Conservation (phyloP, 2,888 invertebrate genomes). For the Scaptomyza cyrtandrae region DNA sequence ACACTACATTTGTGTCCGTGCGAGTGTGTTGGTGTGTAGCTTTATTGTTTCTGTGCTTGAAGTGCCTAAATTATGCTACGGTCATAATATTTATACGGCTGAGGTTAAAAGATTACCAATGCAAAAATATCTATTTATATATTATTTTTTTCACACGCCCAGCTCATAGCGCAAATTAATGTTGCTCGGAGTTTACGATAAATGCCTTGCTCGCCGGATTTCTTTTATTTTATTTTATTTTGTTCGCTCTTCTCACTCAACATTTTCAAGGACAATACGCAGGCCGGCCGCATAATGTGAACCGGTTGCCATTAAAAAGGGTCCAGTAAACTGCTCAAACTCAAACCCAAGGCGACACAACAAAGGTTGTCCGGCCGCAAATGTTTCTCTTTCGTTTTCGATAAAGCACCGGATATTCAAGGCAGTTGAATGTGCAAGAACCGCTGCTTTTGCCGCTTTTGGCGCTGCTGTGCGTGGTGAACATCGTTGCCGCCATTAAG, state of each 20-base stretch:
- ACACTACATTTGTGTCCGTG: conserved; percentile 6
- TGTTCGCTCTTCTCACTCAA: conserved; percentile 5
- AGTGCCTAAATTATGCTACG: conserved; percentile 58
- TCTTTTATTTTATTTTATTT: conserved; percentile 30
- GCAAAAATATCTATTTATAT: conserved; percentile 69
- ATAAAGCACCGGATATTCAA: conserved; percentile 77
- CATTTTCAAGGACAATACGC: conserved; percentile 72
- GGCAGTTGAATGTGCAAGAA: conserved; percentile 37
- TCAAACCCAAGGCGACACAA: conserved; percentile 15
- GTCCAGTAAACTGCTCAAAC: conserved; percentile 30
- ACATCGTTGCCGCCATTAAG: conserved; percentile 81
- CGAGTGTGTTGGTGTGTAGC: background rate
- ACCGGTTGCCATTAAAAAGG: conserved; percentile 75
- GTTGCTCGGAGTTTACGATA: conserved; percentile 75
- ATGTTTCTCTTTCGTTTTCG: conserved; percentile 74
- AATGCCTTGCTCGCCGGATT: conserved; percentile 62
- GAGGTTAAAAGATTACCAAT: conserved; percentile 60
- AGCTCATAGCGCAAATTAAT: conserved; percentile 63
- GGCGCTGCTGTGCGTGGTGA: conserved; percentile 64
- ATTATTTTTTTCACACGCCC: conserved; percentile 59
- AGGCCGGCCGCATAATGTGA: conserved; percentile 66
- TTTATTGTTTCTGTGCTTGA: conserved; percentile 12
- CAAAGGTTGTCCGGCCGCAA: conserved; percentile 68
- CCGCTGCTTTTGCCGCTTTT: background rate
- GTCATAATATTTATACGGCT: conserved; percentile 63